Conservation (phyloP, 1,140 invertebrate genomes). For the Conus ventricosus region DNA sequence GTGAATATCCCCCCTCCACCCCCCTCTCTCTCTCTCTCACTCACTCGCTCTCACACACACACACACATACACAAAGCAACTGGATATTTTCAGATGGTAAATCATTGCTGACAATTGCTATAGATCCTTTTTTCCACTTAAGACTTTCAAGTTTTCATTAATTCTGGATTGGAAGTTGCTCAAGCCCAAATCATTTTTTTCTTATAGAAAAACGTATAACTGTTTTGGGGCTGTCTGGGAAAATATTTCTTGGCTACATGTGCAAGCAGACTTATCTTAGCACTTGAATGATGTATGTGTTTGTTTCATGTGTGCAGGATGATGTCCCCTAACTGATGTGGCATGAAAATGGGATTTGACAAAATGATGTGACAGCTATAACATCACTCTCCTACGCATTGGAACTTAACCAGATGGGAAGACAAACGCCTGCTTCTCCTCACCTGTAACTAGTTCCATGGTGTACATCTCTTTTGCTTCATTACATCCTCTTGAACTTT, state of each 20-base stretch:
- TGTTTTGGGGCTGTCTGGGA: background rate
- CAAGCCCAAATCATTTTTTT: too few relatives aligned
- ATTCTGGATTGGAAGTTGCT: too few relatives aligned
- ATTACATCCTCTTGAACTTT: background rate
- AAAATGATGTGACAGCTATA: background rate
- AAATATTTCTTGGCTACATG: background rate
- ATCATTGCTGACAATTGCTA: too few relatives aligned
- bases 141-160: too few relatives aligned
- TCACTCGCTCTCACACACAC: too few relatives aligned
- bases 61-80: too few relatives aligned
- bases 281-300: background rate
- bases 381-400: background rate
- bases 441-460: background rate
- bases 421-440: background rate
- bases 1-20: too few relatives aligned
- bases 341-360: background rate
- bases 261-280: background rate
- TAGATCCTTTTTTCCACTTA: too few relatives aligned
- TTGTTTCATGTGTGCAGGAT: background rate
- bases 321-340: background rate
- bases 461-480: background rate
- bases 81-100: too few relatives aligned
- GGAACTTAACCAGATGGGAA: background rate
- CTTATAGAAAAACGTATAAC: too few relatives aligned
- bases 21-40: too few relatives aligned